Conservation (phyloP, 53 echinoderm and acorn worm genomes). For the Apostichopus leukothele region DNA sequence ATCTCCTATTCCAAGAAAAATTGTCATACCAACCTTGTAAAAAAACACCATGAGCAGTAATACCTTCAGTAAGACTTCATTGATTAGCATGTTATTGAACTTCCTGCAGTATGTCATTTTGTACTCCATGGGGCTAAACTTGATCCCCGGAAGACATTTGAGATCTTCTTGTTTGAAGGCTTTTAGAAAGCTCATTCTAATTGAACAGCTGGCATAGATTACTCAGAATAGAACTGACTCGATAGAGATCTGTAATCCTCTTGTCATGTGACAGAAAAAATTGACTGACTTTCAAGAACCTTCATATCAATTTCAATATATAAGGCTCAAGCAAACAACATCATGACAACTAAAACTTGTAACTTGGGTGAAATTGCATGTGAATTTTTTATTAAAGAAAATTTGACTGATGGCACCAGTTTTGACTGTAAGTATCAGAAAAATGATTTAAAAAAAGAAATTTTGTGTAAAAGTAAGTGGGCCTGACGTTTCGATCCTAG, state of each 20-base stretch:
- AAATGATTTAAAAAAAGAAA: no score
- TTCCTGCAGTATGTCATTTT: no score
- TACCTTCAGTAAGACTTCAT: no score
- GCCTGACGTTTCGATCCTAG: no score
- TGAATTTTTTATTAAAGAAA: not conserved
- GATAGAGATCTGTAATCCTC: no score
- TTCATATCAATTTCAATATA: not conserved
- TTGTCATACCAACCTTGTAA: no score
- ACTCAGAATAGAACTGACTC: not conserved
- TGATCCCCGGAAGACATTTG: not conserved
- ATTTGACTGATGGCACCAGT: not conserved
- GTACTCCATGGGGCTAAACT: no score
- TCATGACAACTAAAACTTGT: not conserved
- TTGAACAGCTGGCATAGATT: not conserved
- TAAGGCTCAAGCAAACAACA: not conserved
- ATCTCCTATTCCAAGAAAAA: no score
- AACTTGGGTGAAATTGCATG: not conserved
- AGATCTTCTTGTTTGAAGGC: not conserved
- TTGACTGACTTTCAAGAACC: not conserved
- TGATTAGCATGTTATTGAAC: no score
- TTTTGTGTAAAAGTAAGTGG: no score
- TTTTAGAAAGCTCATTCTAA: not conserved
- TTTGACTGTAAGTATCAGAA: no score
- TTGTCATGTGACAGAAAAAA: not conserved
- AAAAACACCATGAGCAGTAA: no score